phyloP scores from a whole-genome alignment of 2,888 invertebrate species.

The Pyrrhia umbra region DNA sequence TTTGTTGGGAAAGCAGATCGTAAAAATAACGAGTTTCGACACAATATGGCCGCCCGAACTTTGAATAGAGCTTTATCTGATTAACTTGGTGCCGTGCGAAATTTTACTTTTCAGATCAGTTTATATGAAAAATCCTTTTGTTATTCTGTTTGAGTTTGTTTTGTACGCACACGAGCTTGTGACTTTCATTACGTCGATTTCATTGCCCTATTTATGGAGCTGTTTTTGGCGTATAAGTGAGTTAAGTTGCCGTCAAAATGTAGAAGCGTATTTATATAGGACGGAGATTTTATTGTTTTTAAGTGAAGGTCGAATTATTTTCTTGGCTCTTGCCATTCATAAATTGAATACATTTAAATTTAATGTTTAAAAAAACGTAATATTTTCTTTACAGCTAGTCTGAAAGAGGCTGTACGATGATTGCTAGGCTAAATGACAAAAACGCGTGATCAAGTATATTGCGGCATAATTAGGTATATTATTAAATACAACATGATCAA shows the following conservation, averaged over 20 bases:
- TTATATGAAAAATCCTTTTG: slow-evolving; percentile 53
- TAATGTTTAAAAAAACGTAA: no score
- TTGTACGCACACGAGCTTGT: slow-evolving; percentile 34
- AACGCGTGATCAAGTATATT: no score
- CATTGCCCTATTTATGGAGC: slow-evolving; percentile 47
- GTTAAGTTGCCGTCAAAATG: slow-evolving; percentile 14
- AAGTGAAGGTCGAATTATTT: background rate
- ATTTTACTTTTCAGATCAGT: slow-evolving; percentile 61
- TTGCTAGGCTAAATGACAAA: no score
- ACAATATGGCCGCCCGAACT: slow-evolving; percentile 64
- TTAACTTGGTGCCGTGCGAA: slow-evolving; percentile 62
- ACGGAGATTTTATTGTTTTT: background rate
- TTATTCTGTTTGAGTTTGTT: slow-evolving; percentile 47
- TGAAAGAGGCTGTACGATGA: background rate
- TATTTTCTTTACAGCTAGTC: no score
- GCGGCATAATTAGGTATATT: no score
- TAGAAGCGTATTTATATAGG: slow-evolving; percentile 16
- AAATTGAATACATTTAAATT: background rate
- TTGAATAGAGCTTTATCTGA: slow-evolving; percentile 65
- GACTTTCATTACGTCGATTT: slow-evolving; percentile 51
- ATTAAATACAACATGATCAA: no score
- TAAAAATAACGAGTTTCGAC: slow-evolving; percentile 67
- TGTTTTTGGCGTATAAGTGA: slow-evolving; percentile 50
- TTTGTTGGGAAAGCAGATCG: slow-evolving; percentile 57
- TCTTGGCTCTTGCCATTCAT: background rate